These are phyloP conservation scores for Anguilla rostrata DNA, from an alignment of 2,113 vertebrate species.

Conservation along the genomic window DNA sequence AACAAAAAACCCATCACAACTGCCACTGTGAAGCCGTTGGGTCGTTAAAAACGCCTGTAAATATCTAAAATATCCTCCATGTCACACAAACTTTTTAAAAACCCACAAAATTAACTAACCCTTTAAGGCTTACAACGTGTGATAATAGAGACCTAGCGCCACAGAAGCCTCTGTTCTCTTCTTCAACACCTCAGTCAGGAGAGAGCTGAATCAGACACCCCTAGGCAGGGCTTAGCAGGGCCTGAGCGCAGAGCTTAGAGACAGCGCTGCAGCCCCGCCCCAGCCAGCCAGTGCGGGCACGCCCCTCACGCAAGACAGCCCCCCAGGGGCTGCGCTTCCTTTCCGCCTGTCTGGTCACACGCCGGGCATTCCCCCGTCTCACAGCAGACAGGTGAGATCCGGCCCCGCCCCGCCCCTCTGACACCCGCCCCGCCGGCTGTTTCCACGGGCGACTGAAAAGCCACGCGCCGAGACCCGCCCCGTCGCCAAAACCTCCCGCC, in stretches of 20 bases:
- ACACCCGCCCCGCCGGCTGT: not conserved
- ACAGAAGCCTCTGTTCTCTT: not conserved
- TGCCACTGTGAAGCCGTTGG: too few relatives aligned
- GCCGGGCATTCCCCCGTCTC: conserved; percentile 29
- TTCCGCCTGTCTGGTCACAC: conserved; percentile 26
- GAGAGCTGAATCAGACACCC: not conserved
- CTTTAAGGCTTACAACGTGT: too few relatives aligned
- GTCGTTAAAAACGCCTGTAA: too few relatives aligned
- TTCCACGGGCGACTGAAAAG: not conserved
- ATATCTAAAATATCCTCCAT: too few relatives aligned
- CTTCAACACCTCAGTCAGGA: not conserved
- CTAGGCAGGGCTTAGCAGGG: not conserved
- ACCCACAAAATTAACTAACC: too few relatives aligned
- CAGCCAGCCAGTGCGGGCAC: not conserved
- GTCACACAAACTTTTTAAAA: too few relatives aligned
- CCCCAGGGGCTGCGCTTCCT: not conserved
- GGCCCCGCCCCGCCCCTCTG: conserved; percentile 18
- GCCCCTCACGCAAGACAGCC: not conserved
- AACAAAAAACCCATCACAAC: too few relatives aligned
- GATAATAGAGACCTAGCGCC: not conserved
- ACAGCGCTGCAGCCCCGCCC: not conserved
- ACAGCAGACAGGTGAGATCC: conserved; percentile 26
- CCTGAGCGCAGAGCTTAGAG: not conserved
- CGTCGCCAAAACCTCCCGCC: not conserved
- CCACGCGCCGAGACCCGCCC: not conserved